phyloP scores from a whole-genome alignment of 1,140 invertebrate species.

The Calliopsis andreniformis region DNA sequence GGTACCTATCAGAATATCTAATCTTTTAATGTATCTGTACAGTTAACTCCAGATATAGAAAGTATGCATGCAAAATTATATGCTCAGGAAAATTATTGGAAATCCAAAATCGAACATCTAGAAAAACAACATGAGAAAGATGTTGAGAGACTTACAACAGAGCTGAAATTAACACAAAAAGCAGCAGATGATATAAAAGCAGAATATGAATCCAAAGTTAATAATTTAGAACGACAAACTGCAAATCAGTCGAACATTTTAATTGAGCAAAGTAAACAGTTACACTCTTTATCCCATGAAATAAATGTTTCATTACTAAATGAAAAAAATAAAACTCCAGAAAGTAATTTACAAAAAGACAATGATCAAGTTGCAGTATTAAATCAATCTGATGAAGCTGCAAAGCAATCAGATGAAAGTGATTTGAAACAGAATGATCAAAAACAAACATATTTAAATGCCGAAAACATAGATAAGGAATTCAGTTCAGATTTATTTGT shows the following conservation, averaged over 20 bases:
- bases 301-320: constrained; percentile 60
- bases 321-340: constrained; percentile 15
- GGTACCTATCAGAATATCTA: not conserved
- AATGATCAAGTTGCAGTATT: constrained; percentile 6
- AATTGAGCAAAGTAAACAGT: constrained; percentile 74
- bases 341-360: constrained; percentile 13
- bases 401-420: not conserved
- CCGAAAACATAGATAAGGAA: constrained; percentile 52
- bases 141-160: constrained; percentile 73
- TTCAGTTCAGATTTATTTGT: constrained; percentile 49
- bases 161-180: constrained; percentile 76
- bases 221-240: constrained; percentile 73
- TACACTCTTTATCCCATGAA: constrained; percentile 67
- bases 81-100: constrained; percentile 78
- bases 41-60: constrained; percentile 73
- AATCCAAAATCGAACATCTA: constrained; percentile 74
- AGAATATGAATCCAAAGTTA: constrained; percentile 76
- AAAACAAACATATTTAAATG: constrained; percentile 5
- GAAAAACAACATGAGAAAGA: constrained; percentile 75
- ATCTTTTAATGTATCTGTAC: constrained; percentile 36
- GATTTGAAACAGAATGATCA: constrained; percentile 8
- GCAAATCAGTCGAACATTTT: constrained; percentile 71
- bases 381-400: constrained; percentile 2
- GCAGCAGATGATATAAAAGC: constrained; percentile 67
- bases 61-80: constrained; percentile 75